Base-by-base conservation (phyloP, 1,140 invertebrate genomes). In the Lepidostoma basale region DNA sequence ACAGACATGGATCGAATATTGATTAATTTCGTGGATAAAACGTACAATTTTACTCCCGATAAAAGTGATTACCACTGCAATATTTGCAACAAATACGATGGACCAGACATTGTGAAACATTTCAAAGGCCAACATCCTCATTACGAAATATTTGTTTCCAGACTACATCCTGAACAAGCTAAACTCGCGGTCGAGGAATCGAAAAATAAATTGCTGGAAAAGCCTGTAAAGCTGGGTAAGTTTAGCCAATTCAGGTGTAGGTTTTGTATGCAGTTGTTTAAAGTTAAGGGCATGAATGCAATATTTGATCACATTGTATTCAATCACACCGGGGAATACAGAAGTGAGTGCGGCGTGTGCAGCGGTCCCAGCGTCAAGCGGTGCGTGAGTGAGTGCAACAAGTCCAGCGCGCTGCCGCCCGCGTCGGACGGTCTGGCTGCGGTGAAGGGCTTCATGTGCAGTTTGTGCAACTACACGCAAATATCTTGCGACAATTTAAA, bases 321-420 rank as follows among this genome's bases (percentile, higher is more conserved):
- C n/a, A 83, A 78, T 47, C 90, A 92, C 65, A 92, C 90, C 0
- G 90, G 90, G 0, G 90, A 92, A 76, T 91, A 89, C 74, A 82
- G 88, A 54, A 85, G 85, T 65, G 73, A 75, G 2, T 91, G 90
- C 77, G 79, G 78, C 5, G 76, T 81, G 30, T 91, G 90, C 72
- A 33, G 18, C 20, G 23, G 9, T 49, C 22, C 58, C 5, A 36
- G 45, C 4, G 12, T 30, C 9, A 5, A 14, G 2, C n/a, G 18
- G 6, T 58, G 52, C 28, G 28, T 33, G 6, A 45, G 44, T 30
- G 16, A 44, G 8, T 67, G 64, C 30, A 67, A 58, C 33, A 67
- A 59, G 23, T 65, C 47, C 20, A 59, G 81, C 52, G 79, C 80
- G 3, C 72, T 77, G 14, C 78, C 80, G 12, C 79, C 80, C 3